A percentile compares a stretch with the other conserved stretches of the same genome.
These are phyloP conservation scores for Pocillopora grandis DNA, from an alignment of 92 coral and sea anemone genomes.

Conservation along the genomic window DNA sequence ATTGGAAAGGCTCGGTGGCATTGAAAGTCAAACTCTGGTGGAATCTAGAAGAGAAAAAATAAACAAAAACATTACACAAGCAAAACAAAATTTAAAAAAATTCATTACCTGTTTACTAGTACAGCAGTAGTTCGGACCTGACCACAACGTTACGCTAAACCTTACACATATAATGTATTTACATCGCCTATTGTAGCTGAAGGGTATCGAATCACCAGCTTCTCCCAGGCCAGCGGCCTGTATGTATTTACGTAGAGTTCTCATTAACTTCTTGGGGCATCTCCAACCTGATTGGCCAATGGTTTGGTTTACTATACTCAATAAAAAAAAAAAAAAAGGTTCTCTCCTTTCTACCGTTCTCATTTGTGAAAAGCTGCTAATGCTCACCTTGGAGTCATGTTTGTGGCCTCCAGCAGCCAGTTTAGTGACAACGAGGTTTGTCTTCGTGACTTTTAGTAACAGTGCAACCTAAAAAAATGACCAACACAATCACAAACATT, in stretches of 20 bases:
- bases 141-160: not conserved
- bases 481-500: not conserved
- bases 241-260: too few species aligned
- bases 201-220: too few species aligned
- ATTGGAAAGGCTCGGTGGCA: conserved; percentile 96
- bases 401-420: conserved; percentile 99
- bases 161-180: not conserved
- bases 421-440: conserved; percentile 90
- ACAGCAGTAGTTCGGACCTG: not conserved
- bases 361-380: not conserved
- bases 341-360: not conserved
- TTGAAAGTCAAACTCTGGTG: conserved; percentile 84
- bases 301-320: too few species aligned
- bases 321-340: too few species aligned
- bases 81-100: too few species aligned
- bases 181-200: too few species aligned
- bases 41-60: conserved; percentile 58
- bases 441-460: conserved; percentile 88
- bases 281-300: too few species aligned
- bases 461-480: conserved; percentile 60
- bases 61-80: not conserved
- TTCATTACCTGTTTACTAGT: not conserved
- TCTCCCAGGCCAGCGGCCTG: too few species aligned
- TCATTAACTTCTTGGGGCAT: too few species aligned
- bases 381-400: conserved; percentile 78